Base-by-base conservation (phyloP, 2,888 invertebrate species). In the Reticulitermes lucifugus region DNA sequence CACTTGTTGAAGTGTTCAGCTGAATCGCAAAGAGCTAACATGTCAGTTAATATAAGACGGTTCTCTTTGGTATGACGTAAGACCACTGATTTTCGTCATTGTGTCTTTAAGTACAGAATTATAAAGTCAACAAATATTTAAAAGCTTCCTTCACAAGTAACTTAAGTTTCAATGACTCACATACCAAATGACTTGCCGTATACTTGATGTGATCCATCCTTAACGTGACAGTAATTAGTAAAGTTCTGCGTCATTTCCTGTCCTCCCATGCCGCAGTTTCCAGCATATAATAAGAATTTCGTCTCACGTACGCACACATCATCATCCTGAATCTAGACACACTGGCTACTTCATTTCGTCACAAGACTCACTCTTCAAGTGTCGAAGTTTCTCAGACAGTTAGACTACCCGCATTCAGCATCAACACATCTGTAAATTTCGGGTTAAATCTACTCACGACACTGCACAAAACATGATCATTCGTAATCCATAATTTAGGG, bases 191-290 rank as follows among this genome's bases (percentile, higher is more conserved):
- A 14, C 65, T 65, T 12, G 25, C 65, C n/a, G 0, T 65, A 6
- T 10, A 65, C 65, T 65, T 43, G 51, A 43, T 77, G 77, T 21
- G 46, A 77, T 77, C 43, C 77, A 77, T 77, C 77, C 77, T 0
- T 18, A 77, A 77, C 41, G 77, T 22, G 43, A 2, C n/a, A 14
- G 65, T 77, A 77, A 77, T 77, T 46, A 77, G 46, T n/a, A 35
- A 3, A 51, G 12, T 18, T 77, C 21, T 51, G 46, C 77, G 77
- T 77, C 77, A 77, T 46, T 77, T 77, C 77, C 77, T 77, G 73
- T 21, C 77, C 77, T 77, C 77, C 77, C 77, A 77, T 77, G 77
- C 77, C 77, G 4, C n/a, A 46, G 77, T 77, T 77, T 77, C 77
- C 77, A 77, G 46, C 41, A 77, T 35, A 35, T 35, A 73, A 77